phyloP scores from a whole-genome alignment of 2,113 vertebrate species.

The Malurus elegans region DNA sequence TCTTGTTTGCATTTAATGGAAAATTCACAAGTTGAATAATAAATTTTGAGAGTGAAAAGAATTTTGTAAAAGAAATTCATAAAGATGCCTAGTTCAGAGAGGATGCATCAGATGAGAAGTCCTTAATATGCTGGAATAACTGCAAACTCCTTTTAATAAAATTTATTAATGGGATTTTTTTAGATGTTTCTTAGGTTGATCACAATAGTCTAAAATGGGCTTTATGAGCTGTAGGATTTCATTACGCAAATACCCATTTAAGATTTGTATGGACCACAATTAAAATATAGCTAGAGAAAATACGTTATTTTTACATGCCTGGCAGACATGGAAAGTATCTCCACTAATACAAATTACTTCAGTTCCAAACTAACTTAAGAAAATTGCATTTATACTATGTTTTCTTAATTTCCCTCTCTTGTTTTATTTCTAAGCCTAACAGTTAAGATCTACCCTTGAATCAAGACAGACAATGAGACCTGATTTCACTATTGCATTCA shows the following conservation, averaged over 20 bases:
- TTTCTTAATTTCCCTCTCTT: background rate
- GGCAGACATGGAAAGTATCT: background rate
- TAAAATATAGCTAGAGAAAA: background rate
- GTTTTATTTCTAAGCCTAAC: background rate
- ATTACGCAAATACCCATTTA: background rate
- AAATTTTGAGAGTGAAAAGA: background rate
- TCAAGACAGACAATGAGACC: background rate
- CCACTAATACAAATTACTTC: background rate
- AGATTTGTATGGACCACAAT: background rate
- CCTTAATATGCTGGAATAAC: background rate
- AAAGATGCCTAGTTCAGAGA: background rate
- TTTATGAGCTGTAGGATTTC: background rate
- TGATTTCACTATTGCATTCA: background rate
- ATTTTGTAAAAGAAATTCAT: background rate
- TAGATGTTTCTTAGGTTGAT: background rate
- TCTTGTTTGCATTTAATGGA: background rate
- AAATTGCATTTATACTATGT: background rate
- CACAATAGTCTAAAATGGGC: background rate
- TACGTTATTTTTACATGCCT: background rate
- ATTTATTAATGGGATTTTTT: slow-evolving; percentile 14
- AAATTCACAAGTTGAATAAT: background rate
- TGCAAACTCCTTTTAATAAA: background rate
- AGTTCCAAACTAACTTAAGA: background rate
- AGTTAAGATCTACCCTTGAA: background rate
- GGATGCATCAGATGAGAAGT: background rate